Evolutionary conservation across 2,113 vertebrate species (phyloP), one percentile per base, ranked within the genome.

Genomic region (Bucco capensis): DNA sequence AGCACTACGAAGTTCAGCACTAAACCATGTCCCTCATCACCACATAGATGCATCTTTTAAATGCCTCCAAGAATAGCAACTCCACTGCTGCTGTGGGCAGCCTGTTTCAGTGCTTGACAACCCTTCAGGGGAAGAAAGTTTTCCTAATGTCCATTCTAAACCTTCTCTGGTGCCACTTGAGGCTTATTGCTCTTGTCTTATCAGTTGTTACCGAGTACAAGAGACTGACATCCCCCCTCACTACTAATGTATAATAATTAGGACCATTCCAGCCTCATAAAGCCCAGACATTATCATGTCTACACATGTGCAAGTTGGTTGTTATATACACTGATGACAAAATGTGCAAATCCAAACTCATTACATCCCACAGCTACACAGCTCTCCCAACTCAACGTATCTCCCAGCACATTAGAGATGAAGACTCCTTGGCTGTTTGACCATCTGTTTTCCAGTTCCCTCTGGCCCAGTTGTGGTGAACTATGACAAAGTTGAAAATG

Each of bases 291-390:
- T 42, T 67, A 60, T 53, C 37, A 21, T 42, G 65, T 24, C 71
- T 56, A 71, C 94, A 91, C 72, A 92, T 61, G 23, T 69, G 92
- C 49, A 78, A 81, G 33, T 89, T 74, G 83, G 69, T 17, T 91
- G 67, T 82, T 76, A 86, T 79, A 74, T 76, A 75, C 47, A 4
- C 51, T 6, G 74, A 42, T 42, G 77, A 77, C 95, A 93, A 62
- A 73, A 93, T 38, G 62, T 61, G 78, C 89, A 89, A 95, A 92
- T 75, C 54, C 50, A 79, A 81, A 31, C 51, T 89, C 92, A 82
- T 73, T 88, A 84, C 86, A 92, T 87, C 91, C 84, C 42, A 2
- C 92, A 69, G 54, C 38, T 81, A 60, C 71, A 78, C 3, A 31
- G 35, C 87, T 81, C 66, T 95, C 94, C 74, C 62, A 84, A 2